Base-by-base conservation (phyloP, 2,888 invertebrate genomes). In the Brachyptera risi region DNA sequence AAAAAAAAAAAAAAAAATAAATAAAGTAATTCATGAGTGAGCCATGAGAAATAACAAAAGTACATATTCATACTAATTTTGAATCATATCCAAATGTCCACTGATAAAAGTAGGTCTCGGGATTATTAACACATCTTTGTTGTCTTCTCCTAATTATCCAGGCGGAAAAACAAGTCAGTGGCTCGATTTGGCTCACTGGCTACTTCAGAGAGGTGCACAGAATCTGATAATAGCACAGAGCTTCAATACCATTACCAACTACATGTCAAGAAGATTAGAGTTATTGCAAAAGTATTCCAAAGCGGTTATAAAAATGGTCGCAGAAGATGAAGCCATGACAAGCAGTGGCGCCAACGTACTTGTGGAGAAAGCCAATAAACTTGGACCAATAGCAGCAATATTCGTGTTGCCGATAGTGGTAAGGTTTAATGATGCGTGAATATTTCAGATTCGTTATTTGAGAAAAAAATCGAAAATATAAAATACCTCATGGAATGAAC, bases 161-260 rank as follows among this genome's bases (percentile, higher is more conserved):
- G 58, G 58, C 2, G 47, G 47, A 19, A 23, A 24, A n/a, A 44
- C 26, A 44, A 37, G 50, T 21, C 13, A 31, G 11, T 58, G 58
- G 58, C 35, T 58, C 4, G 35, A 15, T 17, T 31, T 58, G 27
- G 15, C 27, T 1, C 13, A 58, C 11, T 58, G 58, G 58, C 47
- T 58, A 13, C 37, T 58, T 37, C 21, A 49, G 23, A 5, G 58
- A 5, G 58, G 58, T 5, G 58, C 31, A 7, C 17, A 17, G n/a
- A 49, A 58, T 3, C 31, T 58, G n/a, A n/a, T 49, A 5, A 17
- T 58, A 21, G 26, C 58, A n/a, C 58, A 58, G 21, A 7, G 23
- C 13, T 24, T 2, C 26, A 15, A 27, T 11, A 11, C 47, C 9
- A 24, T 31, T 2, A 58, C 35, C 15, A 49, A 19, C 19, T 58